Base-by-base conservation (phyloP, 1,140 invertebrate genomes). In the Goniozus legneri region DNA sequence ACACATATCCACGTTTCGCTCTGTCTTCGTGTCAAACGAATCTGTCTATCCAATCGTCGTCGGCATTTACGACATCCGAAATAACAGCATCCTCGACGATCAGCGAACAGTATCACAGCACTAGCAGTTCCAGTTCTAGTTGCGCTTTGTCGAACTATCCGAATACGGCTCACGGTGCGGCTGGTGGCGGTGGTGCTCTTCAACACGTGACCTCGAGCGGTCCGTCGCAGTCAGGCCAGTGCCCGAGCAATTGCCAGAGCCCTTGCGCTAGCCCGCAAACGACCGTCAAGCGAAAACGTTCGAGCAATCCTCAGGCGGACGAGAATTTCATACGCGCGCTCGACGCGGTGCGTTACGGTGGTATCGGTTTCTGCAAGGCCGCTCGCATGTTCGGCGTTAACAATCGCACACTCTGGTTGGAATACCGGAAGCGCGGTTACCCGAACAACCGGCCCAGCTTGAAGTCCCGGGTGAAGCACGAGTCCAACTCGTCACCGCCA, bases 331-430 rank as follows among this genome's bases (percentile, higher is more conserved):
- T 87, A 40, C 73, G 82, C 7, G 88, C 88, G 0, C 69, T 91
- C 14, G 87, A 90, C 60, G 88, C 88, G 1, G 88, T 90, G 0
- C 78, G 87, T 13, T 83, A 83, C 48, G 88, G 88, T n/a, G 85
- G 86, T 14, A 88, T 91, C 48, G 88, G 88, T 1, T 90, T 91
- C 69, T 90, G 88, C 67, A 89, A 89, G 56, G 88, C 88, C 6
- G 88, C 87, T 0, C 77, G 86, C 30, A 81, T 89, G 69, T 90
- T 85, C 65, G 87, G 87, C 12, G 87, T 90, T 1, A 91, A 90
- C 70, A 90, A 89, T 69, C 77, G 88, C 24, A 90, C 88, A 0
- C 68, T 91, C 1, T 91, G 88, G 88, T 75, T 90, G 12, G 88
- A 91, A 58, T 90, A 89, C 61, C 89, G 88, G 57, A 88, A 88